Percentiles rank a stretch among this genome's conserved stretches.
Conservation (phyloP, 1,140 invertebrate genomes). For the Brachionus plicatilis region DNA sequence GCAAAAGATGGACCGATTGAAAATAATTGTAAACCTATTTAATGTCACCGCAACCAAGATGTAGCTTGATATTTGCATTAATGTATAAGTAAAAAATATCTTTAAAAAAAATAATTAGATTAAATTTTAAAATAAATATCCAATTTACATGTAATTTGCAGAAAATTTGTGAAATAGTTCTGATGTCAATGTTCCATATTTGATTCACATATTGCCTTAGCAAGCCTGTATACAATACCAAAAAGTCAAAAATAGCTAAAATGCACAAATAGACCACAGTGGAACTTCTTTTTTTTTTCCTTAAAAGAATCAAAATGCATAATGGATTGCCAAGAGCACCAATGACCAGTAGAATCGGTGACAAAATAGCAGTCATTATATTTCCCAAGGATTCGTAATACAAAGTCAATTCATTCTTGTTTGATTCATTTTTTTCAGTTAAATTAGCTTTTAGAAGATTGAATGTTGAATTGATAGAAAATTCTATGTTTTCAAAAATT, state of each 20-base stretch:
- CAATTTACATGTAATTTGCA: constrained; percentile 31
- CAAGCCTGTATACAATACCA: constrained; percentile 29
- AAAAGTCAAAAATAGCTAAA: constrained; percentile 14
- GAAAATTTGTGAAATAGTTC: neutral
- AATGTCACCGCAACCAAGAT: constrained; percentile 19
- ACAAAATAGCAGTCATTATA: neutral
- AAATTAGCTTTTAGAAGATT: neutral
- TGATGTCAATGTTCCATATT: neutral
- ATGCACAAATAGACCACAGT: constrained; percentile 24
- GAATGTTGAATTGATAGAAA: neutral
- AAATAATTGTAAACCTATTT: constrained; percentile 31
- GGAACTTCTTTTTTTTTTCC: neutral
- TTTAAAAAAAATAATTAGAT: neutral
- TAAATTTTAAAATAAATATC: no score
- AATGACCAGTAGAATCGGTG: constrained; percentile 14
- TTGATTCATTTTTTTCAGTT: neutral
- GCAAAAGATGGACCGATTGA: constrained; percentile 10
- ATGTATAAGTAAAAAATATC: constrained; percentile 33
- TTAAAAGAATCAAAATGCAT: constrained; percentile 1
- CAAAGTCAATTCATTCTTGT: neutral
- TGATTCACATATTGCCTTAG: neutral
- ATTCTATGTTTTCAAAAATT: neutral
- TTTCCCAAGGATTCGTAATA: neutral
- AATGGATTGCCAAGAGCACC: constrained; percentile 21
- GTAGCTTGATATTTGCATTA: constrained; percentile 39